Evolutionary conservation across 2,113 vertebrate genomes (phyloP), one percentile per base, ranked within the genome.

Genomic region (Halichoerus grypus): DNA sequence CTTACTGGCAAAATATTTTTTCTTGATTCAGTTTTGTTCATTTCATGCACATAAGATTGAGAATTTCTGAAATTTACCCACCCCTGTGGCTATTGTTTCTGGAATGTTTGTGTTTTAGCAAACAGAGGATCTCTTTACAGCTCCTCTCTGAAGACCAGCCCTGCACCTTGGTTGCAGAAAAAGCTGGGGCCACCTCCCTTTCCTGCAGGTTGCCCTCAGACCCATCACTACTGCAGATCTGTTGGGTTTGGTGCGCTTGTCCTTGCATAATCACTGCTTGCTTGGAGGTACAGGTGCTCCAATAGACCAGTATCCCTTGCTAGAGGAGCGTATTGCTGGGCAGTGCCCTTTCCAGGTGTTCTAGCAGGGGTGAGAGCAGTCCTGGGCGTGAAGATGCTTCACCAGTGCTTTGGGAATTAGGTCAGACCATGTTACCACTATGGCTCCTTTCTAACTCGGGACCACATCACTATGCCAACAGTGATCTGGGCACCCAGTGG

Each of bases 81-180:
- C 2, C 14, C 10, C 63, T 2, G 0, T 61, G 96, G 42, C 80
- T 88, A 7, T 46, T 61, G 39, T 89, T 91, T 49, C 67, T 80
- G 80, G 84, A 76, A 55, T 74, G 49, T 79, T 92, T 92, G 88
- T 86, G 7, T 86, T 88, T 96, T 97, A 94, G 77, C 71, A 89
- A 53, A 84, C 4, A 88, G 87, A 76, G 80, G 88, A 65, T 80
- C 18, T 10, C 76, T 84, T 57, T 93, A 65, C 49, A 94, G 82
- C 36, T 39, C 49, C 87, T 91, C 31, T 81, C 57, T 21, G 28
- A 94, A 69, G 83, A 36, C 55, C 36, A 77, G 10, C 12, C 18
- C 33, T 84, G 59, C 24, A 72, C 15, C 26, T 39, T n/a, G 46
- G 67, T 26, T 71, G 18, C 42, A 79, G 92, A 65, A 94, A 95